Base-by-base conservation (phyloP, 2,888 invertebrate genomes). In the Smittia sp. region DNA sequence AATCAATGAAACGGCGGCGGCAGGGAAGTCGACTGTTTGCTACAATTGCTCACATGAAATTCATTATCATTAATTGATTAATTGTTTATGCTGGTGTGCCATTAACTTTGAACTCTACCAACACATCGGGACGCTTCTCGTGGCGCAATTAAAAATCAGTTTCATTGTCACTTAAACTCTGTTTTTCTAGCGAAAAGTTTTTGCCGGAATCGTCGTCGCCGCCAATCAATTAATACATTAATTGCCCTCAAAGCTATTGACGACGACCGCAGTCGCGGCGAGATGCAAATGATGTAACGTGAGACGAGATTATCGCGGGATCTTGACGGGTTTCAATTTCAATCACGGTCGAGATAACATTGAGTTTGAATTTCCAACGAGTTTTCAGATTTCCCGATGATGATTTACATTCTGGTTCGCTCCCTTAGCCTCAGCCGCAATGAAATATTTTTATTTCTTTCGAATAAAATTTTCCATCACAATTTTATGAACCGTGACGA, bases 61-160 rank as follows among this genome's bases (percentile, higher is more conserved):
- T 65, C 18, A 65, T 41, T 67, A 39, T 39, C 39, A 15, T 4
- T 67, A 67, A 67, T 67, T 67, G 67, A 38, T 67, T 38, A 32
- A 67, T 67, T n/a, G n/a, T n/a, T n/a, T 67, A 67, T 67, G 67
- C 67, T 67, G 67, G 39, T 32, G 27, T 39, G 41, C n/a, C 9
- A 4, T 67, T 67, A 32, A 67, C 67, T 32, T 22, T 67, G 39
- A 67, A 67, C 15, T 67, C 41, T 41, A 24, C 52, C 2, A 15
- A 18, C 62, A 46, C n/a, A 58, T 58, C 58, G 58, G 6, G 3
- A 13, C 18, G 22, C 13, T 65, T 65, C 27, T 27, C 1, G 32
- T 65, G 4, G 27, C 20, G 65, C 32, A 65, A 65, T 65, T 22
- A 32, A 32, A 65, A 65, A 65, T 65, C 24, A n/a, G 7, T 22